Base-by-base conservation (phyloP, 2,113 vertebrate genomes). In the Falcunculus frontatus region DNA sequence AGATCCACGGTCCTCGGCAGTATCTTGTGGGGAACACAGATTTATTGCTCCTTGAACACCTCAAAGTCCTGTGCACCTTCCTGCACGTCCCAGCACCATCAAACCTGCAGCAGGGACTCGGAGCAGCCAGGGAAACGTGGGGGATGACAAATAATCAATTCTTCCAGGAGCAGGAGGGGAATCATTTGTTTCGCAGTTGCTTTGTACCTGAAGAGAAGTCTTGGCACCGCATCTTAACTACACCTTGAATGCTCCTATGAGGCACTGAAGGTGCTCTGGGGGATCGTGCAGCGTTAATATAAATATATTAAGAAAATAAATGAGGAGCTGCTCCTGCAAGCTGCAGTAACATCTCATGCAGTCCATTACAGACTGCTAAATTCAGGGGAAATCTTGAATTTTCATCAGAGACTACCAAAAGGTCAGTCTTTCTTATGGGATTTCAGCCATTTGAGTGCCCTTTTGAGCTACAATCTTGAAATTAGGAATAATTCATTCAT, bases 401-500 rank as follows among this genome's bases (percentile, higher is more conserved):
- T 94, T 93, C 92, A 93, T 90, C 87, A 78, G 72, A 84, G 25
- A 63, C 39, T 89, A 83, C 68, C 75, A 90, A 96, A 96, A 97
- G 93, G 90, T 96, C 93, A 95, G 72, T 27, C 88, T 72, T 95
- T 87, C 96, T 96, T 92, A 64, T 7, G 88, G 95, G 95, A 93
- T 94, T 96, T 81, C 96, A 96, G 86, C 88, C 79, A 92, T 95
- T 8, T 49, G 64, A 95, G 90, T 93, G 90, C 90, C 92, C 96
- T 97, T 96, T 95, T 56, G 88, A 97, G 96, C 88, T 87, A 84
- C 93, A 94, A 92, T 94, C 90, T 94, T 60, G 76, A 94, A 96
- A 96, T 96, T 89, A 87, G 92, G 90, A 94, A 93, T 94, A 96
- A 96, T 93, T 95, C 96, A 92, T 97, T 97, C 93, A 94, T 93